Percentiles rank a stretch among this genome's conserved stretches.
These are phyloP conservation scores for Zootermopsis nevadensis DNA, from an alignment of 2,888 invertebrate species.

Conservation along the genomic window DNA sequence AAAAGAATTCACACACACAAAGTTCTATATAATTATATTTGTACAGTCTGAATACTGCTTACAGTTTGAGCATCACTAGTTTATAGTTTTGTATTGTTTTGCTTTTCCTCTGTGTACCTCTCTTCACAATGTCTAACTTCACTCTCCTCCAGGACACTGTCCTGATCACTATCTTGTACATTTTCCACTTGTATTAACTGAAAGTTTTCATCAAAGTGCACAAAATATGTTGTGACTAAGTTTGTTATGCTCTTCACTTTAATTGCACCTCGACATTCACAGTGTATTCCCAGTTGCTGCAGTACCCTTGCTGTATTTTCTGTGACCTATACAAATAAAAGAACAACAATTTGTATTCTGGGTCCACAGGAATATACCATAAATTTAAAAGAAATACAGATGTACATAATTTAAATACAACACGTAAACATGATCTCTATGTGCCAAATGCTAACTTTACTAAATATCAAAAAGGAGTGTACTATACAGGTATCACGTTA, in stretches of 20 bases:
- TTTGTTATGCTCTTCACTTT: conserved; percentile 77
- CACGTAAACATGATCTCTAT: too few relatives aligned
- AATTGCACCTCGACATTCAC: conserved; percentile 76
- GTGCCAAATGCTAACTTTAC: too few relatives aligned
- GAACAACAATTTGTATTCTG: too few relatives aligned
- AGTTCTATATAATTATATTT: neutral
- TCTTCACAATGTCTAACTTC: neutral
- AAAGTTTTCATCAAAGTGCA: conserved; percentile 71
- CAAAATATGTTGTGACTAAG: conserved; percentile 76
- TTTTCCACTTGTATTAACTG: conserved; percentile 36
- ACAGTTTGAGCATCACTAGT: neutral
- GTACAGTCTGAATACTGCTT: conserved; percentile 30
- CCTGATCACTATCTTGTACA: neutral
- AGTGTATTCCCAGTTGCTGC: conserved; percentile 75
- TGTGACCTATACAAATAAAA: conserved; percentile 68
- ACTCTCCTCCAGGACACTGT: neutral
- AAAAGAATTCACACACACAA: neutral
- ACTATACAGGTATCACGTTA: too few relatives aligned
- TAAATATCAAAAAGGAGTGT: too few relatives aligned
- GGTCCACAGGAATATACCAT: too few relatives aligned
- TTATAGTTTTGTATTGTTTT: conserved; percentile 20
- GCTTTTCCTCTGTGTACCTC: neutral
- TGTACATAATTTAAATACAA: too few relatives aligned
- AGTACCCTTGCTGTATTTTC: conserved; percentile 77
- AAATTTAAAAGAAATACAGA: too few relatives aligned